A percentile compares a stretch with the other conserved stretches of the same genome.
These are phyloP conservation scores for Phallusia fumigata DNA, from an alignment of 23 tunicate genomes.

Conservation along the genomic window DNA sequence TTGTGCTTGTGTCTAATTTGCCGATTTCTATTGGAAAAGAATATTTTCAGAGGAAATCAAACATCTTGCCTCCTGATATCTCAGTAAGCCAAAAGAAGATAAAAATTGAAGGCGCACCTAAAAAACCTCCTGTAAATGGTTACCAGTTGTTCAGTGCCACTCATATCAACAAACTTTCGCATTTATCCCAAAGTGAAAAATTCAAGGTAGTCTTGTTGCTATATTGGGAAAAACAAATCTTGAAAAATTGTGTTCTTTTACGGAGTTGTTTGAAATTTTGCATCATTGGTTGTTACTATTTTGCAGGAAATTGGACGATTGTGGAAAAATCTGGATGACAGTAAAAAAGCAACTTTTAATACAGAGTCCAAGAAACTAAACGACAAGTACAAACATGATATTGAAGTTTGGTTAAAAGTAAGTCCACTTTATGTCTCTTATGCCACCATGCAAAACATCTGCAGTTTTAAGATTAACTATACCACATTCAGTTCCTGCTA, in stretches of 20 bases:
- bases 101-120: constrained; percentile 50
- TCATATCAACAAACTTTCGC: constrained; percentile 31
- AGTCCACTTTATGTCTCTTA: too few relatives aligned
- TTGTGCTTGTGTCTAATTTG: not conserved
- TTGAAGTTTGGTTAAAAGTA: constrained; percentile 40
- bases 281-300: not conserved
- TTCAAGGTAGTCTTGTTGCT: constrained; percentile 20
- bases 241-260: too few relatives aligned
- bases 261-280: not conserved
- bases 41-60: not conserved
- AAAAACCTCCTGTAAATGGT: constrained; percentile 66
- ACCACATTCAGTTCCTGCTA: too few relatives aligned
- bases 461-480: too few relatives aligned
- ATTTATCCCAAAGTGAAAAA: constrained; percentile 56
- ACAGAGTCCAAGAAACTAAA: constrained; percentile 26
- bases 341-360: constrained; percentile 22
- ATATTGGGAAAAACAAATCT: too few relatives aligned
- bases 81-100: constrained; percentile 15
- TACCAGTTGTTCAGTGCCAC: constrained; percentile 62
- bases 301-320: constrained; percentile 50
- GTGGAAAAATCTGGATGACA: constrained; percentile 32
- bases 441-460: too few relatives aligned
- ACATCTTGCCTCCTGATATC: constrained; percentile 6
- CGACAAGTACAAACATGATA: constrained; percentile 44
- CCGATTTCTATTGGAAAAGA: not conserved